Evolutionary conservation across 1,140 invertebrate species (phyloP), one percentile per base, ranked within the genome.

Genomic region (Meloidogyne exigua): DNA sequence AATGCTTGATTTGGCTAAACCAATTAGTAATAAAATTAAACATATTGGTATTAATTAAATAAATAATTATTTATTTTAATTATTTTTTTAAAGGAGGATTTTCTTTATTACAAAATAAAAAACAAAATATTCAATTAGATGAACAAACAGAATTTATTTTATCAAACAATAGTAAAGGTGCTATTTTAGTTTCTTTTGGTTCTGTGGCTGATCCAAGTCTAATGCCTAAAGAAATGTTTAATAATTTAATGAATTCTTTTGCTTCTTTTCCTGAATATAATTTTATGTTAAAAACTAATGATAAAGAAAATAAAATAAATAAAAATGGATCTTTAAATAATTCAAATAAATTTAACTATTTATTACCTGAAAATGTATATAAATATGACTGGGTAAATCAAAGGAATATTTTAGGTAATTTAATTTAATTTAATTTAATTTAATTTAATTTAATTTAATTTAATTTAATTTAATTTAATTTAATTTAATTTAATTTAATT

Each of bases 121-220:
- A 39, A 9, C n/a, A 64, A 12, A 68, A 32, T 3, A 64, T n/a
- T 64, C n/a, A 72, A 64, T 32, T 71, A 32, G 39, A 32, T 21
- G 12, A 5, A 21, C n/a, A 32, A 26, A 62, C 28, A 64, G 71
- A 57, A 57, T 63, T 18, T 9, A 5, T 75, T 12, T 72, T 75
- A 26, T 5, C 25, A 13, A 26, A 25, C 15, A 44, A 10, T 39
- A 66, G 13, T 13, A 67, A 63, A 36, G 64, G 81, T 15, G 28
- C 65, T 12, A 66, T 81, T 63, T 62, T 81, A 0, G 76, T 81
- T 36, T 83, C 81, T 63, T 83, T 81, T 26, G 80, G 80, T 23
- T 83, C 79, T 36, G 82, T 83, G 13, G 81, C 79, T 44, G 76
- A 81, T 64, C 32, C 77, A 11, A 21, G 15, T 26, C 18, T 66